Base-by-base conservation (phyloP, 1,140 invertebrate genomes). In the Phocides pigmalion region DNA sequence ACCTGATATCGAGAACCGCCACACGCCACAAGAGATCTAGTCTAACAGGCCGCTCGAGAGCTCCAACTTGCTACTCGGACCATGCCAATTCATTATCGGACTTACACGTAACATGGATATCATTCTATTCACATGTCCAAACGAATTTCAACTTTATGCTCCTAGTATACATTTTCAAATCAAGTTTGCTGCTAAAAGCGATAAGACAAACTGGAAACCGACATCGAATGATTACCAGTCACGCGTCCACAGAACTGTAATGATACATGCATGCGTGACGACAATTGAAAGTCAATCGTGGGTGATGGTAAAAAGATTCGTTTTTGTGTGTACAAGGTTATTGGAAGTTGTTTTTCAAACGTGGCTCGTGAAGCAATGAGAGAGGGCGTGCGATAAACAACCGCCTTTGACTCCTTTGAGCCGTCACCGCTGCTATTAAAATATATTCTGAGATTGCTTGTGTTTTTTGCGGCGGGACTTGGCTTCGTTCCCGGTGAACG, bases 331-430 rank as follows among this genome's bases (percentile, higher is more conserved):
- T 63, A 3, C 15, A 0, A 11, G 25, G 15, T 22, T 42, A 72
- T 64, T 80, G 73, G 84, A 72, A 68, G 82, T 86, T 85, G 82
- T 86, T 89, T 80, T 82, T 74, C 68, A 74, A 72, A 59, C 66
- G 70, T 56, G 68, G 54, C 66, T 72, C 74, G 73, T 70, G 79
- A 84, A 84, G 87, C 88, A 86, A 86, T 87, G 85, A 84, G 81
- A 87, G 86, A 90, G 88, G 88, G 88, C 88, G 88, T 90, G 81
- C 84, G 87, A 90, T 90, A 90, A 90, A 90, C 89, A 87, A 88
- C 84, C 84, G 83, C 85, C 85, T 90, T 58, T 58, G 54, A 58
- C 39, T 58, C 54, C 54, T 59, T 89, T 88, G 85, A 78, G 82
- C 77, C 81, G 84, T 89, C 84, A 86, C 86, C 86, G 88, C 79